phyloP scores from a whole-genome alignment of 1,140 invertebrate species.

The Lethrus apterus region DNA sequence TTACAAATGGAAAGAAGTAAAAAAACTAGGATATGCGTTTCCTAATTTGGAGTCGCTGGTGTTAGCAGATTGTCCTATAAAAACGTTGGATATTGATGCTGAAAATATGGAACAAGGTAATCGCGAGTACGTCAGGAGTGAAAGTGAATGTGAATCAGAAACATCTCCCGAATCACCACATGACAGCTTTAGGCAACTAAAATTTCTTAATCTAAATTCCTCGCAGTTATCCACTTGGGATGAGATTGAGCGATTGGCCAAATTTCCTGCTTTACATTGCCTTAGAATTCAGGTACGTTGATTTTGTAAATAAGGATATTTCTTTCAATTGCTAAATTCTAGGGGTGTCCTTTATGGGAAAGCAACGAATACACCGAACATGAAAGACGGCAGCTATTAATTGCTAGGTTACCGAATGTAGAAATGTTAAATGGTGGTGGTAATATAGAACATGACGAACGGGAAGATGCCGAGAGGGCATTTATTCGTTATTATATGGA shows the following conservation, averaged over 20 bases:
- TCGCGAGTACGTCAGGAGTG: conserved; percentile 40
- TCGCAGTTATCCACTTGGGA: conserved; percentile 77
- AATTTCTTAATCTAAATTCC: conserved; percentile 78
- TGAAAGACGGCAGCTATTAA: conserved; percentile 74
- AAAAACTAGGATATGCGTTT: conserved; percentile 74
- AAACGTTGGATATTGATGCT: conserved; percentile 47
- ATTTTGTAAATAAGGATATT: neutral
- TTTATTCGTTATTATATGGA: conserved; percentile 90
- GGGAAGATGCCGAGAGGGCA: conserved; percentile 86
- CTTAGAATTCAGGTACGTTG: conserved; percentile 66
- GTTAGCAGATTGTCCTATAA: conserved; percentile 76
- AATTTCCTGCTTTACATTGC: conserved; percentile 74
- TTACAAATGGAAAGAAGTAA: conserved; percentile 71
- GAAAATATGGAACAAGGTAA: conserved; percentile 42
- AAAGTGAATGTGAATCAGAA: conserved; percentile 44
- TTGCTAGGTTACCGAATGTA: conserved; percentile 80
- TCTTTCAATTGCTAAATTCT: conserved; percentile 13
- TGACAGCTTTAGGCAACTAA: conserved; percentile 55
- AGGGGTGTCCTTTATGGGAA: conserved; percentile 61
- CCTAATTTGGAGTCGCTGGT: conserved; percentile 77
- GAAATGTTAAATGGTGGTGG: conserved; percentile 83
- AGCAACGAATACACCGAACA: conserved; percentile 78
- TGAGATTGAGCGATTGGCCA: conserved; percentile 75
- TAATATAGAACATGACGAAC: conserved; percentile 69
- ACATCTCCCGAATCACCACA: conserved; percentile 38